Conservation (phyloP, 2,797 vertebrate genomes). For the Sebastes reedi region DNA sequence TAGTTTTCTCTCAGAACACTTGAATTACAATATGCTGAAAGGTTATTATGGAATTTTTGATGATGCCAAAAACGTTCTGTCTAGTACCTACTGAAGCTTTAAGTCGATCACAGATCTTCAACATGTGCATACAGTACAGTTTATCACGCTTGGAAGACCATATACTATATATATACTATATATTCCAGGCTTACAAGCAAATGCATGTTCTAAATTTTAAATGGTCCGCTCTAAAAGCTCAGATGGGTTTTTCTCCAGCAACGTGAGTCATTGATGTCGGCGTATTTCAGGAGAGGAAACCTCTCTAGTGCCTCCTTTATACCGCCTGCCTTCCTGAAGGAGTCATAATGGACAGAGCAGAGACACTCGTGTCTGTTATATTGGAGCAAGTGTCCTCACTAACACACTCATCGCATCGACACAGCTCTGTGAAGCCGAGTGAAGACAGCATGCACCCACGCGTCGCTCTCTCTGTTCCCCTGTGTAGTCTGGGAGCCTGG, state of each 20-base stretch:
- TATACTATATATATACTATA: too few relatives aligned
- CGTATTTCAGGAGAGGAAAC: background rate
- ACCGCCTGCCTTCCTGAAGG: background rate
- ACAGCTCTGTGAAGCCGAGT: background rate
- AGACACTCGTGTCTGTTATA: background rate
- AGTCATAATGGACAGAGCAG: conserved; percentile 6
- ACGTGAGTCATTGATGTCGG: background rate
- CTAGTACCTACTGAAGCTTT: too few relatives aligned
- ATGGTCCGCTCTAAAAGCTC: background rate
- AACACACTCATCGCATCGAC: background rate
- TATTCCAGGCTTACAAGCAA: background rate
- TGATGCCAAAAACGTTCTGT: background rate
- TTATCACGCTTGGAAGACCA: background rate
- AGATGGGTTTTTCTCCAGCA: background rate
- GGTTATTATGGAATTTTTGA: too few relatives aligned
- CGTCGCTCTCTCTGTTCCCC: background rate
- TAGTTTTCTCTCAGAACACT: too few relatives aligned
- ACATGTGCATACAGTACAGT: too few relatives aligned
- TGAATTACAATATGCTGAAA: too few relatives aligned
- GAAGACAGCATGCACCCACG: background rate
- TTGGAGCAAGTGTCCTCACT: background rate
- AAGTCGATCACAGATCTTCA: background rate
- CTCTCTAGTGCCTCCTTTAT: background rate
- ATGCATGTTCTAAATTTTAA: background rate
- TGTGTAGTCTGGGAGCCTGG: conserved; percentile 4